Conservation (phyloP, 2,113 vertebrate genomes). For the Zapus hudsonius region DNA sequence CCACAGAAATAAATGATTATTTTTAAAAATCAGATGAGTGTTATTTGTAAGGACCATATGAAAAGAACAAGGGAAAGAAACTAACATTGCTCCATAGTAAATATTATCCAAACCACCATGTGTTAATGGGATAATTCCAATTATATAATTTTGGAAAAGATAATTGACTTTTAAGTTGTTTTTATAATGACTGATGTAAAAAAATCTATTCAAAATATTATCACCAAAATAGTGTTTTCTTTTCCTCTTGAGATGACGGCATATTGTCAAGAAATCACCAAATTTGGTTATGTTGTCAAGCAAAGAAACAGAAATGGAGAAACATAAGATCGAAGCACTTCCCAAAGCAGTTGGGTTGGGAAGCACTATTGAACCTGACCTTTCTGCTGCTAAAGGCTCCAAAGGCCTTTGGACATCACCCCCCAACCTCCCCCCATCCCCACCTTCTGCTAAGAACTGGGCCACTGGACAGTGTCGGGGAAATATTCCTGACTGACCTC, state of each 20-base stretch:
- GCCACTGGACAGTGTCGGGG: neutral
- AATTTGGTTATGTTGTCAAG: neutral
- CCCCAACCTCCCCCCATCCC: no score
- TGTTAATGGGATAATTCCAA: neutral
- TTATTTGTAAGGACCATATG: neutral
- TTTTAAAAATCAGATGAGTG: neutral
- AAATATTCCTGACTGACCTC: neutral
- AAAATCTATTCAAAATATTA: constrained; percentile 15
- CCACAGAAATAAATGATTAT: no score
- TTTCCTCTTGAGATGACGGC: neutral
- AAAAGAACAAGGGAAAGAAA: neutral
- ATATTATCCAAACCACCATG: neutral
- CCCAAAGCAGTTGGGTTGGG: neutral
- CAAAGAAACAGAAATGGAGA: neutral
- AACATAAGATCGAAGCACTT: no score
- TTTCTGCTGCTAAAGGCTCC: neutral
- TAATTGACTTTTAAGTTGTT: neutral
- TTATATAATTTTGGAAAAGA: neutral
- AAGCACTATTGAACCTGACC: neutral
- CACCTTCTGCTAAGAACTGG: neutral
- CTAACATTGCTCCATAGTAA: neutral
- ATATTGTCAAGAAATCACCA: neutral
- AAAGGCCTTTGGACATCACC: neutral
- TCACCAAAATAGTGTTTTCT: neutral
- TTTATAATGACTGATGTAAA: neutral